These are phyloP conservation scores for Butorides virescens DNA, from an alignment of 2,113 vertebrate species.

Conservation along the genomic window DNA sequence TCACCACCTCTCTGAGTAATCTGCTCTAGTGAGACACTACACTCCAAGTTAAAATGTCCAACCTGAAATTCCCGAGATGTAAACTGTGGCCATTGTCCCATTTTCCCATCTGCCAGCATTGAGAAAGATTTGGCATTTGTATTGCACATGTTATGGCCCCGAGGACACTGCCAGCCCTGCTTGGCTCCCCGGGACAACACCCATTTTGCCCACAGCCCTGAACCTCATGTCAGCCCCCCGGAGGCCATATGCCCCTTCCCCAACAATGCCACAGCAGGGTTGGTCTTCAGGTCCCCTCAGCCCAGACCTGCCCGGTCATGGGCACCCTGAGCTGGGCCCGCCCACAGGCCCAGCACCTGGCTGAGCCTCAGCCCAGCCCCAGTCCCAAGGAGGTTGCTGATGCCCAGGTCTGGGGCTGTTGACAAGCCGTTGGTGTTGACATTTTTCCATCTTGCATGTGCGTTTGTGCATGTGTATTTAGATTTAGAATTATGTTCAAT, in stretches of 20 bases:
- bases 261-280: fast-evolving
- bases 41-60: neutral
- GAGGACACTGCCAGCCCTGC: neutral
- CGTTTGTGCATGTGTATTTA: neutral
- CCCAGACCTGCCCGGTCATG: neutral
- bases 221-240: neutral
- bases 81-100: neutral
- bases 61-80: neutral
- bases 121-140: neutral
- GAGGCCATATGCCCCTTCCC: neutral
- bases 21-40: neutral
- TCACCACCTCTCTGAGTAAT: neutral
- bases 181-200: neutral
- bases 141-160: neutral
- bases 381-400: neutral
- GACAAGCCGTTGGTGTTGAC: neutral
- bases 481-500: neutral
- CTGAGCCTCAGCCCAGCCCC: no score
- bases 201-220: neutral
- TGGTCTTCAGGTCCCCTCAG: neutral
- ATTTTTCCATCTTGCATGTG: neutral
- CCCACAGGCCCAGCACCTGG: no score
- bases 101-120: neutral
- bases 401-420: no score
- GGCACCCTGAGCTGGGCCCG: neutral